Base-by-base conservation (phyloP, 2,797 vertebrate genomes). In the Glyptemys insculpta region DNA sequence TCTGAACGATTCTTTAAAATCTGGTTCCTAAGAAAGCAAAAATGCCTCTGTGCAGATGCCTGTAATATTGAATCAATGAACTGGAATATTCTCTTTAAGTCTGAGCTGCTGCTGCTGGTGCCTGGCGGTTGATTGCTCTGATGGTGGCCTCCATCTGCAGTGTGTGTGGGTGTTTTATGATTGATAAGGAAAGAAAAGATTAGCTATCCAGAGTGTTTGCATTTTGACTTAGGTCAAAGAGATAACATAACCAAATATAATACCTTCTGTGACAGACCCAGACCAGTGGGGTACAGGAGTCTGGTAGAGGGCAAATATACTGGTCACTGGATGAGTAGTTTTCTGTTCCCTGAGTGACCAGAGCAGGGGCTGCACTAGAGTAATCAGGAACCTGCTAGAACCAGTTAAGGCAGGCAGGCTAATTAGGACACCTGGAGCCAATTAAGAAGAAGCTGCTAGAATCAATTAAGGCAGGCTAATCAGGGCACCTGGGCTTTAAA, bases 1-100 rank as follows among this genome's bases (percentile, higher is more conserved):
- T 52, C 16, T 0, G 0, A 87, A 50, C 54, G 12, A 34, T 15
- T 5, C 78, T 79, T 0, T 1, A 80, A 83, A 84, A 80, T 4
- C 53, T 56, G 72, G 12, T 10, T 81, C 54, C n/a, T 78, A 85
- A 79, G 84, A 44, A 74, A 74, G 19, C 68, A 74, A 74, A 74
- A 74, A 12, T 74, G 37, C 41, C 37, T 74, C 23, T 23, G 72
- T 41, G 23, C 37, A 44, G 72, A 44, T 1, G 23, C 37, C 41
- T 41, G 72, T 14, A 27, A 44, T 44, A 44, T n/a, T 74, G 72
- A 44, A 44, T 41, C 72, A 44, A 3, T 44, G 41, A 74, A 74
- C 72, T 74, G 41, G 23, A 27, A 74, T 25, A 23, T 21, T 44
- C 72, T 27, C 21, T 74, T 27, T 44, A 44, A 44, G 37, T 74